Evolutionary conservation across 2,888 invertebrate species (phyloP), one percentile per base, ranked within the genome.

Genomic region (Drosophila sordidapex): DNA sequence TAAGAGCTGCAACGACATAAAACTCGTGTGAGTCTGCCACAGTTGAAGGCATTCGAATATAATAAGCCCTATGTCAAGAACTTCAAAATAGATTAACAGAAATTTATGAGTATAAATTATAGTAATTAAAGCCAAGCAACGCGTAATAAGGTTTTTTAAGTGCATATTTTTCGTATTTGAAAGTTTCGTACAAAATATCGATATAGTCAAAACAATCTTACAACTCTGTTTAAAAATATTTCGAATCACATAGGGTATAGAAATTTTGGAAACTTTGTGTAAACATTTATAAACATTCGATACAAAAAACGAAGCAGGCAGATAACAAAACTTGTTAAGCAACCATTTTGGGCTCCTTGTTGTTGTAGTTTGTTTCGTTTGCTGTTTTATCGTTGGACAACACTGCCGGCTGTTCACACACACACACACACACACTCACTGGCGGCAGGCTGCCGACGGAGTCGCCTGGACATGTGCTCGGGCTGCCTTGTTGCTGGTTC

Each of bases 241-340:
- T 40, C 11, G 10, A 10, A 53, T 52, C 40, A 11, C 33, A 51
- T 57, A 65, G 27, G 27, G 27, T 31, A 29, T 27, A 38, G 36
- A 25, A 27, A 33, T 4, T 58, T 36, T 48, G 40, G 4, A n/a
- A 46, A 54, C 49, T 54, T 54, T 75, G 71, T 56, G 76, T 82
- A 75, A 76, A 74, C 82, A 73, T 79, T 89, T 89, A 75, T 84
- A 84, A 84, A 79, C 86, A 87, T 85, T 74, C 82, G 82, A 89
- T 89, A 82, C 79, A 89, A 79, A 46, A 82, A 89, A 82, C 69
- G 70, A 65, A 66, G 56, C 66, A 62, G 71, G 70, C 68, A 83
- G 84, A 84, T 81, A 89, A 83, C 90, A 77, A 79, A 87, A 85
- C 81, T 89, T 89, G 90, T 87, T 89, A 76, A 76, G 81, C 79